Percentiles rank a stretch among this genome's conserved stretches.
phyloP scores from a whole-genome alignment of 2,113 vertebrate species.

The Tautogolabrus adspersus region DNA sequence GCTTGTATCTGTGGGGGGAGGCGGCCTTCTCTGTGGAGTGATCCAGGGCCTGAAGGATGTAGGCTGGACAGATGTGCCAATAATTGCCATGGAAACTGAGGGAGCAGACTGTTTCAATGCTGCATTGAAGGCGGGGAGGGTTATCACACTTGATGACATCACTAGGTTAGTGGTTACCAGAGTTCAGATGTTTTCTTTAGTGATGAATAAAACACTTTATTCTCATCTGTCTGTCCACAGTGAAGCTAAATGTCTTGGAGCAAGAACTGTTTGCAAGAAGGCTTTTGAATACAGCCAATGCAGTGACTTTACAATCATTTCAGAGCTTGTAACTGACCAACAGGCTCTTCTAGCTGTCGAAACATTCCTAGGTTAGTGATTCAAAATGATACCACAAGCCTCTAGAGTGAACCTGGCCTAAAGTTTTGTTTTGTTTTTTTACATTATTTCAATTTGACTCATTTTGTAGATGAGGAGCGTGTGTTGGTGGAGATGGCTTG shows the following conservation, averaged over 20 bases:
- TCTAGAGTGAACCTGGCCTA: neutral
- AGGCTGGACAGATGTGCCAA: slow-evolving; percentile 82
- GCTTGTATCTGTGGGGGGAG: slow-evolving; percentile 84
- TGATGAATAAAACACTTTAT: rapidly evolving
- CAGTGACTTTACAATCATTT: slow-evolving; percentile 69
- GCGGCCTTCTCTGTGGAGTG: slow-evolving; percentile 86
- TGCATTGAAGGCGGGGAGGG: slow-evolving; percentile 75
- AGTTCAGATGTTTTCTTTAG: neutral
- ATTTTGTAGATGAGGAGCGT: slow-evolving; percentile 84
- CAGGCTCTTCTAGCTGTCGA: slow-evolving; percentile 83
- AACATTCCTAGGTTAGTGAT: slow-evolving; percentile 81
- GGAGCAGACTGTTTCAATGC: slow-evolving; percentile 85
- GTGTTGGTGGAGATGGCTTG: slow-evolving; percentile 87
- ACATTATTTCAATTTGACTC: neutral
- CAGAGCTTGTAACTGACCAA: slow-evolving; percentile 83
- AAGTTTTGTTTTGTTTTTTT: neutral
- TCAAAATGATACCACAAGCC: neutral
- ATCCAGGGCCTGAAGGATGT: slow-evolving; percentile 80
- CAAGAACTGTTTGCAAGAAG: slow-evolving; percentile 80
- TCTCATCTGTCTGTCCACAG: slow-evolving; percentile 53
- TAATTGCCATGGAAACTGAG: slow-evolving; percentile 85
- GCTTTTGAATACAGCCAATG: slow-evolving; percentile 81
- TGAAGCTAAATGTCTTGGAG: slow-evolving; percentile 82
- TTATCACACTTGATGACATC: slow-evolving; percentile 85
- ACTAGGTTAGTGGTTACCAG: slow-evolving; percentile 78